These are phyloP conservation scores for Calephelis nemesis DNA, from an alignment of 1,140 invertebrate species.

Conservation along the genomic window DNA sequence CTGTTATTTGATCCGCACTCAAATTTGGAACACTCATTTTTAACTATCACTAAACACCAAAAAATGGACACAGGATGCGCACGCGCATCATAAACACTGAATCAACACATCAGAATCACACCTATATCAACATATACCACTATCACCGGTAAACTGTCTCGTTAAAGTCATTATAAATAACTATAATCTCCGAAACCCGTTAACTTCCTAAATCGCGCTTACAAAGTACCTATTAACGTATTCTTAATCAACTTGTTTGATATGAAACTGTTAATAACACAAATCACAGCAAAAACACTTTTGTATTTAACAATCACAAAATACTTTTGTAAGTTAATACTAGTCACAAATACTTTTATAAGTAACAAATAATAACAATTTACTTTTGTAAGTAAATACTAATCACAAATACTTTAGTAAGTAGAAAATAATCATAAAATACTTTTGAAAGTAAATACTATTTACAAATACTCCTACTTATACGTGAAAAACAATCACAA, in stretches of 20 bases:
- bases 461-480: too few species aligned
- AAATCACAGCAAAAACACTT: too few species aligned
- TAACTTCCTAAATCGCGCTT: too few species aligned
- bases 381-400: constrained; percentile 31
- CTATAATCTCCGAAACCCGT: too few species aligned
- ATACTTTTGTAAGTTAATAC: too few species aligned
- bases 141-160: constrained; percentile 7
- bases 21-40: constrained; percentile 73
- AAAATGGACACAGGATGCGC: constrained; percentile 41
- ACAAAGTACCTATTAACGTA: too few species aligned
- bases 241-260: background rate
- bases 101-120: constrained; percentile 43
- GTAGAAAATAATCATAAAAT: constrained; percentile 34
- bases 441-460: too few species aligned
- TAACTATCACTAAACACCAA: constrained; percentile 52
- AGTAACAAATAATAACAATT: constrained; percentile 32
- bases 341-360: too few species aligned
- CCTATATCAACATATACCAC: constrained; percentile 51
- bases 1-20: constrained; percentile 67
- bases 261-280: background rate
- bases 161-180: too few species aligned
- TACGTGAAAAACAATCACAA: too few species aligned
- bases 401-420: too few species aligned
- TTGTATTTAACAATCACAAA: too few species aligned
- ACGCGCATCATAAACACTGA: constrained; percentile 57